Evolutionary conservation across 2,888 invertebrate genomes (phyloP).

Genomic region (Spicauda simplicius): DNA sequence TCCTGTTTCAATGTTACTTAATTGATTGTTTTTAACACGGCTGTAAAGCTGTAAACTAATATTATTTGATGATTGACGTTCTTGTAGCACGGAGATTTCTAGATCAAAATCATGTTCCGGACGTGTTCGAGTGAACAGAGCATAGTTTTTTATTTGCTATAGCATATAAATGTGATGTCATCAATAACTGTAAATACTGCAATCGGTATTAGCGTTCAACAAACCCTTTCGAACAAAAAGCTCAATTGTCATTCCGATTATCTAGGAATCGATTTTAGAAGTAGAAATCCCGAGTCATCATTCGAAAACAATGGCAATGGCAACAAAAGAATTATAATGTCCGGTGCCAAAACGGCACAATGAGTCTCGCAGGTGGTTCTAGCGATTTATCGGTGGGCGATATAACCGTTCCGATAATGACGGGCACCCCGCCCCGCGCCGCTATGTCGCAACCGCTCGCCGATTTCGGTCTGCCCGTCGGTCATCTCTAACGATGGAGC

Average conservation of each 20-base stretch:
- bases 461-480: constrained; percentile 71
- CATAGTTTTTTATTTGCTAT: not conserved
- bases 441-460: constrained; percentile 74
- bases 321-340: constrained; percentile 80
- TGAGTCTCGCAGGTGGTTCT: constrained; percentile 73
- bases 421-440: constrained; percentile 36
- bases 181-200: constrained; percentile 15
- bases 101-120: not conserved
- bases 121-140: not conserved
- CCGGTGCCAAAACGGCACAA: constrained; percentile 74
- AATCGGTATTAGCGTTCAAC: constrained; percentile 16
- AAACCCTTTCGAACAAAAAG: constrained; percentile 25
- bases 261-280: constrained; percentile 46
- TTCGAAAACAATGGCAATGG: constrained; percentile 74
- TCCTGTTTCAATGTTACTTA: no score
- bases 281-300: constrained; percentile 69
- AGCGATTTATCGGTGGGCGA: constrained; percentile 75
- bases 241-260: constrained; percentile 41
- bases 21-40: no score
- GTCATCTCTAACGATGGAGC: constrained; percentile 82
- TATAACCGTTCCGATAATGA: constrained; percentile 68
- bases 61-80: not conserved
- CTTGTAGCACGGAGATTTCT: not conserved
- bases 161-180: not conserved
- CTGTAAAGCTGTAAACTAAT: not conserved